phyloP scores from a whole-genome alignment of 2,113 vertebrate genomes.

The Alces alces region DNA sequence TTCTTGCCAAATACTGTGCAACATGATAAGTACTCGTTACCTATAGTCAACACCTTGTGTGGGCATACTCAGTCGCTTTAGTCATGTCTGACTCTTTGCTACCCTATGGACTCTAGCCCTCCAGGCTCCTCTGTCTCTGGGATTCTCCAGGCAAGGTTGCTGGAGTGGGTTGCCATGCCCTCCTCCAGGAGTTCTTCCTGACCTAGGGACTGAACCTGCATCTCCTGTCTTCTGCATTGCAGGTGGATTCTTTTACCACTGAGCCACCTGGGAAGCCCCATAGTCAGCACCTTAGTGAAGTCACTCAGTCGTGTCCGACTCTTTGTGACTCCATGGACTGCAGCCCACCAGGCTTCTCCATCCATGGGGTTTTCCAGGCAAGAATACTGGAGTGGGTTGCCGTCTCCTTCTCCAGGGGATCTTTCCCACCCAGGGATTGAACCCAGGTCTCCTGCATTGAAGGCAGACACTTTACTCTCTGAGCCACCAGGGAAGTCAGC shows the following conservation, averaged over 20 bases:
- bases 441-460: too few species aligned
- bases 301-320: too few species aligned
- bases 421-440: too few species aligned
- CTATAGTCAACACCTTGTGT: not conserved
- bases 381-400: too few species aligned
- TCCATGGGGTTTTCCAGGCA: too few species aligned
- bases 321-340: too few species aligned
- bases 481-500: not conserved
- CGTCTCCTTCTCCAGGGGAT: too few species aligned
- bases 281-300: not conserved
- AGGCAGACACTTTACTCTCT: too few species aligned
- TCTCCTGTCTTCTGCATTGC: not conserved
- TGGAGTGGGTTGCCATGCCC: not conserved
- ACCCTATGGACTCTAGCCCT: not conserved
- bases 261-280: not conserved
- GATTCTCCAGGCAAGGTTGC: not conserved
- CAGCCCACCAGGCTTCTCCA: too few species aligned
- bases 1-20: not conserved
- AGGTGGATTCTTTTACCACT: not conserved
- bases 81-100: not conserved
- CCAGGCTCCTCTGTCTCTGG: not conserved
- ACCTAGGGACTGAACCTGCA: not conserved
- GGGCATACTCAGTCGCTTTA: rapidly evolving
- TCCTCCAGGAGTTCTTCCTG: not conserved
- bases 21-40: not conserved